Conservation (phyloP, 2,797 vertebrate species). For the Otolemur crassicaudatus region DNA sequence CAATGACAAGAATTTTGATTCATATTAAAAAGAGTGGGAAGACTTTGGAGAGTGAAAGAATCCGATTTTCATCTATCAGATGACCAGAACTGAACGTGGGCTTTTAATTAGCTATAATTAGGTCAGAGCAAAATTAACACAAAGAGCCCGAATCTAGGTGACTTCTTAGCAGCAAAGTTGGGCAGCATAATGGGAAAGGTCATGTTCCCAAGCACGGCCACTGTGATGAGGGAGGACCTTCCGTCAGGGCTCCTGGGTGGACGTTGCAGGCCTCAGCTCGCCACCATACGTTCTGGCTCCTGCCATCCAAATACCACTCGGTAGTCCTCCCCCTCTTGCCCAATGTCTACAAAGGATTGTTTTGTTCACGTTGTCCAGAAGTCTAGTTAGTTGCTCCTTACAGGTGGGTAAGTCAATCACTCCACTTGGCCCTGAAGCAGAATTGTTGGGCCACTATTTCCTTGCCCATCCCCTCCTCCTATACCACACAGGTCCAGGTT, state of each 20-base stretch:
- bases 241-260: fast-evolving
- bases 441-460: neutral
- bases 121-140: slow-evolving; percentile 24
- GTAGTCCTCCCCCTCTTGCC: neutral
- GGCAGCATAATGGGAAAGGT: neutral
- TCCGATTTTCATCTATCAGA: neutral
- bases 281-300: fast-evolving
- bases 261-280: neutral
- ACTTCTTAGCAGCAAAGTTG: neutral
- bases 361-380: neutral
- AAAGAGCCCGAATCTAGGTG: neutral
- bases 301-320: too few species aligned
- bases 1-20: neutral
- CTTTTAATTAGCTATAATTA: slow-evolving; percentile 60
- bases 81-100: neutral
- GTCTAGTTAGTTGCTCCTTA: neutral
- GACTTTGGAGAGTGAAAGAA: neutral
- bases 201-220: fast-evolving
- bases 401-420: neutral
- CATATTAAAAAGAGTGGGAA: neutral
- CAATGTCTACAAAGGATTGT: fast-evolving
- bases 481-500: neutral
- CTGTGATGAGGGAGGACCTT: neutral
- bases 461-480: neutral
- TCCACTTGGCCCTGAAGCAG: neutral